Conservation (phyloP, 2,797 vertebrate genomes). For the Dallia pectoralis region DNA sequence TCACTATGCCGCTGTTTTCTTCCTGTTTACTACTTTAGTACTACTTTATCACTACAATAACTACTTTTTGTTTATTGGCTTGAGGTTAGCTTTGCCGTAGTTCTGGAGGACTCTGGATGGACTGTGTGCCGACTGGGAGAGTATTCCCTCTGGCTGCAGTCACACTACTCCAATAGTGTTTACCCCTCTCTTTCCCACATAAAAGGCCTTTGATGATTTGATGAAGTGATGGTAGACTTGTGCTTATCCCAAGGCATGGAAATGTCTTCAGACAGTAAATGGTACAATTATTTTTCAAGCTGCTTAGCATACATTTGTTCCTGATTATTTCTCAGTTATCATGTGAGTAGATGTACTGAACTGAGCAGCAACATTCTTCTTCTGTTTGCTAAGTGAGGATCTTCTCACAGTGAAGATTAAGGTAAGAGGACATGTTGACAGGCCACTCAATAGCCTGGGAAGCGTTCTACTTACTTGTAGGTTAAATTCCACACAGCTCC, state of each 20-base stretch:
- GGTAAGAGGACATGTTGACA: background rate
- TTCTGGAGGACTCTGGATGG: slow-evolving; percentile 38
- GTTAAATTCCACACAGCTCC: background rate
- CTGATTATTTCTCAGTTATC: background rate
- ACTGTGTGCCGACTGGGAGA: slow-evolving; percentile 42
- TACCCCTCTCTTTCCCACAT: slow-evolving; percentile 34
- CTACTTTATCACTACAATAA: background rate
- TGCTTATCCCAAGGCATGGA: slow-evolving; percentile 51
- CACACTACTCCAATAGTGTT: background rate
- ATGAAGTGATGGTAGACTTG: slow-evolving; percentile 36
- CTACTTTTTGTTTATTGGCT: background rate
- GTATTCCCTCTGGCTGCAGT: slow-evolving; percentile 28
- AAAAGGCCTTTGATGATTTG: slow-evolving; percentile 46
- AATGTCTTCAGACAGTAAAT: slow-evolving; percentile 7
- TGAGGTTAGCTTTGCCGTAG: slow-evolving; percentile 18
- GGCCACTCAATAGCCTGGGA: background rate
- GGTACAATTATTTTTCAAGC: background rate
- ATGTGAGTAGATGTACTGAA: background rate
- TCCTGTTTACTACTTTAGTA: too few relatives aligned
- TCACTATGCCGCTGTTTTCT: too few relatives aligned
- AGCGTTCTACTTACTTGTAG: background rate
- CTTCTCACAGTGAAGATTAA: too few relatives aligned
- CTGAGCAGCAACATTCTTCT: background rate
- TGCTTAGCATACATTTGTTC: background rate
- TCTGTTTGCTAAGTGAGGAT: too few relatives aligned